Evolutionary conservation across 2,113 vertebrate genomes (phyloP).

Genomic region (Podarcis raffonei): DNA sequence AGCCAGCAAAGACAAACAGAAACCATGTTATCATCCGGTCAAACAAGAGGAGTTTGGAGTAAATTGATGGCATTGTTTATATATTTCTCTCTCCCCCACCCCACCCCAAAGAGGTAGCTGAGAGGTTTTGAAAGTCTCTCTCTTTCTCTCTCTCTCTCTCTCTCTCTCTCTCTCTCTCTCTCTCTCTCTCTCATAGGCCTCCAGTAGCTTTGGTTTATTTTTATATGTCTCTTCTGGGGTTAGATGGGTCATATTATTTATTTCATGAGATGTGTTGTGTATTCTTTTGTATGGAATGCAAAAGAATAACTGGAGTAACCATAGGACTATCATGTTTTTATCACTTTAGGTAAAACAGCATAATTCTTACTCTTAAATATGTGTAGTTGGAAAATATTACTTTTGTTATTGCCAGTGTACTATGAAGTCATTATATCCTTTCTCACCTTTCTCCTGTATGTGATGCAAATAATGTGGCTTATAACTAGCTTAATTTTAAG

Average conservation of each 20-base stretch:
- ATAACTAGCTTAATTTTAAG: not conserved
- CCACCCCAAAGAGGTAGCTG: conserved; percentile 68
- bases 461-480: not conserved
- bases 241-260: conserved; percentile 33
- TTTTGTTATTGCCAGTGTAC: not conserved
- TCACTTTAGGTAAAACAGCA: not conserved
- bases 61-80: conserved; percentile 75
- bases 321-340: not conserved
- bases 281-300: not conserved
- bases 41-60: conserved; percentile 64
- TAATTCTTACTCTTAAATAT: not conserved
- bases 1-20: conserved; percentile 74
- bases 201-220: conserved; percentile 65
- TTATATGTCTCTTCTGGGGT: conserved; percentile 26
- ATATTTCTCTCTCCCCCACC: conserved; percentile 56
- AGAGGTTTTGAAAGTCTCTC: conserved; percentile 23
- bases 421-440: not conserved
- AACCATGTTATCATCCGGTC: conserved; percentile 80
- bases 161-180: conserved; percentile 37
- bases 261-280: conserved; percentile 47
- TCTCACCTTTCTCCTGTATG: not conserved
- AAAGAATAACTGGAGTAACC: not conserved
- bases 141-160: not conserved
- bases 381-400: not conserved
- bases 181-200: conserved; percentile 62